Percentiles rank a stretch among this genome's conserved stretches.
These are phyloP conservation scores for Cyprinodon diabolis DNA, from an alignment of 2,797 vertebrate genomes.

Conservation along the genomic window DNA sequence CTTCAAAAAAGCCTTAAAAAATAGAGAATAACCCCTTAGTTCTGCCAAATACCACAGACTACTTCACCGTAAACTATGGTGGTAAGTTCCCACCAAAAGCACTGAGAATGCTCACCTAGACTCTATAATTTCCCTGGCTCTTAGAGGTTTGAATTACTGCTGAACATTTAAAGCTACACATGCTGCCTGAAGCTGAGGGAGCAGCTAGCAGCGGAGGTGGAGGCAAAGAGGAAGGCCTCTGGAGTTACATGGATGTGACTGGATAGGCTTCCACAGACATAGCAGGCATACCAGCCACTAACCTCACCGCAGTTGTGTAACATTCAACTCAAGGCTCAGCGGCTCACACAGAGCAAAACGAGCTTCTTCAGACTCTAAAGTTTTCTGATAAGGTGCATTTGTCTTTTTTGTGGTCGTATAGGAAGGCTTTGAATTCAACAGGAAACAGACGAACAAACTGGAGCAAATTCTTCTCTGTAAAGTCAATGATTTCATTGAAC, in stretches of 20 bases:
- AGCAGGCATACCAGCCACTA: constrained; percentile 57
- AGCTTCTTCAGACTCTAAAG: neutral
- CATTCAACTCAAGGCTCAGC: constrained; percentile 40
- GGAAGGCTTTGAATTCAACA: neutral
- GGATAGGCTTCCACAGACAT: constrained; percentile 58
- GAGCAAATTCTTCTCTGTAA: neutral
- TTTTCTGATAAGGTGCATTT: neutral
- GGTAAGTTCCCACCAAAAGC: neutral
- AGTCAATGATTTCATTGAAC: constrained; percentile 1
- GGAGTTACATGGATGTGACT: constrained; percentile 24
- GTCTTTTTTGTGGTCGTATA: constrained; percentile 10
- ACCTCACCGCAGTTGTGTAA: constrained; percentile 61
- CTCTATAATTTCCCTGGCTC: constrained; percentile 17
- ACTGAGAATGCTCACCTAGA: constrained; percentile 7
- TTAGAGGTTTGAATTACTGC: constrained; percentile 10
- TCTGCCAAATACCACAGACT: neutral
- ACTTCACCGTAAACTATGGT: neutral
- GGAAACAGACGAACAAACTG: neutral
- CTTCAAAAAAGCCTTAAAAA: neutral
- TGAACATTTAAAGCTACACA: constrained; percentile 7
- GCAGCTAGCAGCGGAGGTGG: constrained; percentile 10
- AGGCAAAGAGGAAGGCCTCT: constrained; percentile 29
- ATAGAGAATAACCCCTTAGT: neutral
- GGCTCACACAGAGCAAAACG: constrained; percentile 1
- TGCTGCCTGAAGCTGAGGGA: constrained; percentile 16